Evolutionary conservation across 2,888 invertebrate species (phyloP).

Genomic region (Cheilosia soror): DNA sequence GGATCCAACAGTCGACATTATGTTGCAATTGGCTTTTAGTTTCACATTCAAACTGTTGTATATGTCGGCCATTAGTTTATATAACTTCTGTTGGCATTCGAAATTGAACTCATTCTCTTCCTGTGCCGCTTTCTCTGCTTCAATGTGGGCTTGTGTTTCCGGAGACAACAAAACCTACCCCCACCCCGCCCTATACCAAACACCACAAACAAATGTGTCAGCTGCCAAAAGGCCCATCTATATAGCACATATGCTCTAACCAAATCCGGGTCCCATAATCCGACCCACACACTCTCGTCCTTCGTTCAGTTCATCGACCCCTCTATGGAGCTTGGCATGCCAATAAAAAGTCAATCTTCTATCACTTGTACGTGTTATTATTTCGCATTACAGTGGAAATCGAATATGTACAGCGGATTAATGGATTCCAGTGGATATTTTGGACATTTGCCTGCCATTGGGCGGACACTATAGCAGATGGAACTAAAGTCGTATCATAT

Average conservation of each 20-base stretch:
- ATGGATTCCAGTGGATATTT: constrained; percentile 62
- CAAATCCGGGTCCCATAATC: constrained; percentile 24
- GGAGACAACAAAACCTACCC: constrained; percentile 25
- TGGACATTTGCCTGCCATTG: constrained; percentile 46
- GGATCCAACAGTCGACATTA: constrained; percentile 58
- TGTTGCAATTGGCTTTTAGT: constrained; percentile 64
- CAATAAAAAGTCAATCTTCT: constrained; percentile 65
- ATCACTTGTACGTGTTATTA: constrained; percentile 67
- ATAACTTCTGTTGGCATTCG: constrained; percentile 60
- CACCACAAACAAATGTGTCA: constrained; percentile 30
- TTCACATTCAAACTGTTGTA: constrained; percentile 56
- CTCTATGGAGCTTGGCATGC: constrained; percentile 13
- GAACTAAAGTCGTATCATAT: neutral
- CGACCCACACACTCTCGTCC: neutral
- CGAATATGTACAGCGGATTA: constrained; percentile 60
- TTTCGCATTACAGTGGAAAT: constrained; percentile 64
- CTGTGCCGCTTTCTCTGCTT: neutral
- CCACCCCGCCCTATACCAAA: neutral
- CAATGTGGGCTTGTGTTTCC: constrained; percentile 17
- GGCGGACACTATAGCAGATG: constrained; percentile 14
- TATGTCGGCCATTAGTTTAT: constrained; percentile 59
- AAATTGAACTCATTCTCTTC: constrained; percentile 50
- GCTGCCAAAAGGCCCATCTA: constrained; percentile 54
- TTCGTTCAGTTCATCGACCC: constrained; percentile 37
- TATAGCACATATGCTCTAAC: constrained; percentile 31